Base-by-base conservation (phyloP, 2,888 invertebrate genomes). In the Acronicta psi region DNA sequence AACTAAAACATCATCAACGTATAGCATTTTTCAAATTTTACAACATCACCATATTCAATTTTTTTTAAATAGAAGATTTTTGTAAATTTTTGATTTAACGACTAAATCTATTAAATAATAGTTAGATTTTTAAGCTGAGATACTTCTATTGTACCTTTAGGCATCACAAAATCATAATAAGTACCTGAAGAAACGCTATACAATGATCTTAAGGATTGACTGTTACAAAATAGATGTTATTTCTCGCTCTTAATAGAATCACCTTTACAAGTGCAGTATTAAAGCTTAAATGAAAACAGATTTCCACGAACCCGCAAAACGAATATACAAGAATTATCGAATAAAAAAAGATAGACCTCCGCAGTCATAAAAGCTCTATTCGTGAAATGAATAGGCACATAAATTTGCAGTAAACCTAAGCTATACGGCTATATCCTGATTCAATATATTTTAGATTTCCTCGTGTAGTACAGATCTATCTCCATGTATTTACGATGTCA, bases 401-500 rank as follows among this genome's bases (percentile, higher is more conserved):
- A 79, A 82, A 83, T 77, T 54, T 71, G 81, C 69, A 69, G 76
- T 87, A 87, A 88, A 86, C 73, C 72, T 61, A 57, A 53, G 64
- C 72, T 70, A 74, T 75, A 75, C 66, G 73, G 73, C 75, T 72
- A 81, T 81, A 86, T 83, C 80, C 85, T 82, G 83, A 82, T 79
- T 81, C 79, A 71, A 75, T 77, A 75, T 75, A 69, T 74, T 68
- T 59, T 74, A 74, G 71, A 65, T 77, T 74, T 70, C 57, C 62
- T 62, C 50, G 44, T 59, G 61, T 29, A 37, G 36, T 50, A 50
- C 51, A 60, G 66, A 69, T 73, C 79, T 67, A 81, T 84, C 79
- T 81, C 34, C 80, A 75, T 78, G 64, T 77, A 80, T 87, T 87
- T 88, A 88, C 84, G 86, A 86, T 75, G 68, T 60, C 64, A 56